A percentile compares a stretch with the other conserved stretches of the same genome.
phyloP scores from a whole-genome alignment of 2,888 invertebrate genomes.

The Melinaea marsaeus region DNA sequence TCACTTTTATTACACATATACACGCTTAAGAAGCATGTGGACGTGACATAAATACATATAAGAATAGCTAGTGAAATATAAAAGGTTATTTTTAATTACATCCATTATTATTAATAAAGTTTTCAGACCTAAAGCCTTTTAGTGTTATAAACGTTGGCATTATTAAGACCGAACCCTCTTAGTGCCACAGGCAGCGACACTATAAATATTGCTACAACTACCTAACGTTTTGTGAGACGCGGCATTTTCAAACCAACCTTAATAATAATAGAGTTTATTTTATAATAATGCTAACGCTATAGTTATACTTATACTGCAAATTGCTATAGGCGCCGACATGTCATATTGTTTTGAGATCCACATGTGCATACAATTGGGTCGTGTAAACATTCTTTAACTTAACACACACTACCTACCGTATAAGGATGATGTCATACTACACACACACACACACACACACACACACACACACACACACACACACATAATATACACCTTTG shows the following conservation, averaged over 20 bases:
- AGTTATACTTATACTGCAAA: conserved; percentile 1
- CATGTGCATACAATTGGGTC: conserved; percentile 49
- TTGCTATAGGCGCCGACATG: conserved; percentile 16
- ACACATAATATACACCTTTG: conserved; percentile 16
- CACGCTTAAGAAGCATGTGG: no score
- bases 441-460: conserved; percentile 16
- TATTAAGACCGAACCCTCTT: not conserved
- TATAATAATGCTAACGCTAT: conserved; percentile 4
- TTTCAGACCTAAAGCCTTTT: no score
- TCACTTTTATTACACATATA: no score
- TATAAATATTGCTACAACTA: not conserved
- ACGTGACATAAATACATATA: no score
- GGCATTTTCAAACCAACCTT: conserved; percentile 1
- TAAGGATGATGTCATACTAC: conserved; percentile 17
- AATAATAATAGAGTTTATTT: conserved; percentile 13
- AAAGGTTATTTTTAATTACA: no score
- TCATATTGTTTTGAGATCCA: conserved; percentile 46
- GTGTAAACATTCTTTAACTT: conserved; percentile 50
- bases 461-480: conserved; percentile 33
- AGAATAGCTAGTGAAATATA: no score
- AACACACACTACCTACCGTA: conserved; percentile 37
- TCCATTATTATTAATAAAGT: no score
- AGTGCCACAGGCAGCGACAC: not conserved
- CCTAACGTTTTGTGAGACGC: not conserved
- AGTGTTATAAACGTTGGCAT: no score